Evolutionary conservation across 2,888 invertebrate genomes (phyloP), one percentile per base, ranked within the genome.

Genomic region (Cephus pulcher): DNA sequence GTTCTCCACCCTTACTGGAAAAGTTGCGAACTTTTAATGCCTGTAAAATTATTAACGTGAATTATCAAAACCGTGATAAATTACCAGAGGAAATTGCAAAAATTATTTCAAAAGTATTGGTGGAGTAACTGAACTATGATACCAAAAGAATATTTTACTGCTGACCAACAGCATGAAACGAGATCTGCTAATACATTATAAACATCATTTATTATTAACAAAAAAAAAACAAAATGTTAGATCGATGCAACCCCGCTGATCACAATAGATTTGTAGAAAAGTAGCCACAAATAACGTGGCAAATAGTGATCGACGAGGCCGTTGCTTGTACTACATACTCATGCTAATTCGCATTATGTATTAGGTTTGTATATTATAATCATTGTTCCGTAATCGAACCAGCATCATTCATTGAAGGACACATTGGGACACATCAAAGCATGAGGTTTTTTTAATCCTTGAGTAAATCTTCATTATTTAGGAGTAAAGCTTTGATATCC

Each of bases 151-250:
- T 74, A 77, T 32, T 15, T 74, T 12, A 37, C 33, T 69, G 56
- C 32, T 34, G 34, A 75, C 69, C n/a, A 34, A 23, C 23, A 77
- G 37, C 34, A 75, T 33, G 68, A 76, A 76, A 75, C 32, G n/a
- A 68, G 71, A 80, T 69, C 73, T 70, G 69, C 80, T 56, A 56
- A 23, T 79, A 87, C 87, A 84, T 87, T 88, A 87, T 89, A 90
- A 89, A 89, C 86, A 88, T 88, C 76, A 86, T 90, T 89, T 89
- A 83, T 84, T 86, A 79, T 86, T 89, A 89, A 89, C 88, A 88
- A 89, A 89, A 56, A 37, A 23, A 56, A 88, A 88, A 88, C 83
- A 85, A 86, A 86, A 88, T 84, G 84, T 86, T 86, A 86, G 86
- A 83, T 86, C 81, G 84, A 86, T 87, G 80, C 83, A 84, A 84